phyloP scores from a whole-genome alignment of 1,140 invertebrate species.

The Drosophila seguyi region DNA sequence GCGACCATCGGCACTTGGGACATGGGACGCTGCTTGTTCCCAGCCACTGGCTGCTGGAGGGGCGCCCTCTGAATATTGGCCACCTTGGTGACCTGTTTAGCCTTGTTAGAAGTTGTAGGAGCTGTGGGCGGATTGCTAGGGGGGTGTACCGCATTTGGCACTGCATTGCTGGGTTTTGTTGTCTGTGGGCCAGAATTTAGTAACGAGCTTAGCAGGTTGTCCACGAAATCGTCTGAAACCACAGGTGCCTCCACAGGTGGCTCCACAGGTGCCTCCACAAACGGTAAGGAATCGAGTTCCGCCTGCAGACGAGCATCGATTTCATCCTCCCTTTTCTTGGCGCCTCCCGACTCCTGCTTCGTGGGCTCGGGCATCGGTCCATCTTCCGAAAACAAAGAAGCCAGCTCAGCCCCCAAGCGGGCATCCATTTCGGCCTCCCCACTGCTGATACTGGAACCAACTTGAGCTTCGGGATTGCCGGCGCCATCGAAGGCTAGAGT shows the following conservation, averaged over 20 bases:
- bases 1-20: slow-evolving; percentile 14
- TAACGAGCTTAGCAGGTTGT: background rate
- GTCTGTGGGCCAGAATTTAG: background rate
- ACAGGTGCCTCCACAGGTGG: slow-evolving; percentile 22
- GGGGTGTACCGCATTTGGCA: too few relatives aligned
- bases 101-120: too few relatives aligned
- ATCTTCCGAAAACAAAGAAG: background rate
- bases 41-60: background rate
- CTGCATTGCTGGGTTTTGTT: background rate
- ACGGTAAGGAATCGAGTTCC: slow-evolving; percentile 51
- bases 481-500: too few relatives aligned
- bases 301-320: slow-evolving; percentile 58
- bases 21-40: background rate
- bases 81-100: background rate
- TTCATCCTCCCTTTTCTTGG: background rate
- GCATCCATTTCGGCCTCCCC: background rate
- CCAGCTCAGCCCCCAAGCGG: background rate
- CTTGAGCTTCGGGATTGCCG: background rate
- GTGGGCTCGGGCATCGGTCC: background rate
- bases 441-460: too few relatives aligned
- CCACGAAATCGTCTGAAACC: background rate
- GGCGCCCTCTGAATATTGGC: background rate
- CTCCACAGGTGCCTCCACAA: slow-evolving; percentile 27
- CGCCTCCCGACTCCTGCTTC: accelerated
- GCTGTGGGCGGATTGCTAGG: background rate